phyloP scores from a whole-genome alignment of 2,888 invertebrate genomes.

The Agonopterix alstromeriana region DNA sequence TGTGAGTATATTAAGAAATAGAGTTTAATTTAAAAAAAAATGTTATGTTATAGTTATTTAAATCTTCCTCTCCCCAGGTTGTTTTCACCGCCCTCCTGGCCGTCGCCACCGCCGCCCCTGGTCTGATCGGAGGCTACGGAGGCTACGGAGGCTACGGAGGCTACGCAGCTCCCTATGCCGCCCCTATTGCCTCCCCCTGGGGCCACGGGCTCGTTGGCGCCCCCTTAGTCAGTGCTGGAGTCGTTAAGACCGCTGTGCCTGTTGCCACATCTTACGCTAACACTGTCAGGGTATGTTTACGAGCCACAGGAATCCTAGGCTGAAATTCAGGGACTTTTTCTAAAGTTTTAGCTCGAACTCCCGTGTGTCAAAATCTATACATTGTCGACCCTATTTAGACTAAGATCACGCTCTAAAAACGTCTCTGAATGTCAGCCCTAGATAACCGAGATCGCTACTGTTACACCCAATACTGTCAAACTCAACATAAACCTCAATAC shows the following conservation, averaged over 20 bases:
- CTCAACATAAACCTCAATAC: too few species aligned
- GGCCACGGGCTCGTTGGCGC: conserved; percentile 58
- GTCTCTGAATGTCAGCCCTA: too few species aligned
- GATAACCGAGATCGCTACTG: too few species aligned
- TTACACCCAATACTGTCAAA: too few species aligned
- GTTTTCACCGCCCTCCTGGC: conserved; percentile 69
- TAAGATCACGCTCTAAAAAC: neutral
- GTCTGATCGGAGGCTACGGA: conserved; percentile 42
- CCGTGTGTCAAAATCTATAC: too few species aligned
- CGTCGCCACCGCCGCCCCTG: conserved; percentile 59
- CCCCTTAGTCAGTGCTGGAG: conserved; percentile 53
- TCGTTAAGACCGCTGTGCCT: conserved; percentile 71
- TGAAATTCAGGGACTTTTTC: too few species aligned
- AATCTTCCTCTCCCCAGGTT: conserved; percentile 44
- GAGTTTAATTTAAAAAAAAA: too few species aligned
- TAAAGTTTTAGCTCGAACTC: too few species aligned
- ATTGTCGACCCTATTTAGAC: neutral
- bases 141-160: conserved; percentile 18
- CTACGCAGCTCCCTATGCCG: conserved; percentile 42
- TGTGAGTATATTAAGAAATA: too few species aligned
- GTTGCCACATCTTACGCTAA: conserved; percentile 81
- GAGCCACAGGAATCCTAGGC: too few species aligned
- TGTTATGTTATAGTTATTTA: too few species aligned
- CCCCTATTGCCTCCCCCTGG: conserved; percentile 30
- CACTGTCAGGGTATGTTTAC: conserved; percentile 73